These are phyloP conservation scores for Peromyscus leucopus DNA, from an alignment of 2,113 vertebrate species.

Conservation along the genomic window DNA sequence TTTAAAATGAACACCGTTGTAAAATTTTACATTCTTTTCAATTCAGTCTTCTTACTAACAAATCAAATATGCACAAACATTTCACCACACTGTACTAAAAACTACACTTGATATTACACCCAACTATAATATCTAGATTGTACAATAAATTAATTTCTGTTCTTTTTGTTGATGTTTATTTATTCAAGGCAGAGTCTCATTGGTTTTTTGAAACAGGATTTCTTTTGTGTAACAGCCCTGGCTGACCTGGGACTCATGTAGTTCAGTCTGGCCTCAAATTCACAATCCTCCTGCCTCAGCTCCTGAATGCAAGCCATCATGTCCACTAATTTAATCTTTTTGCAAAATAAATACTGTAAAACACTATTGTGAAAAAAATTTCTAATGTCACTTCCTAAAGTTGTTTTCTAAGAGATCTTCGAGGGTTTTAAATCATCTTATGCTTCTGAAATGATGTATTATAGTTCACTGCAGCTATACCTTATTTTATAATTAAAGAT, in stretches of 20 bases:
- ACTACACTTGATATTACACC: constrained; percentile 9
- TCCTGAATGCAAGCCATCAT: not conserved
- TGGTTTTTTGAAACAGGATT: too few relatives aligned
- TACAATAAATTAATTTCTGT: constrained; percentile 20
- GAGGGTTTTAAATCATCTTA: not conserved
- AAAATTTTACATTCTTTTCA: constrained; percentile 25
- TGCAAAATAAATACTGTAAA: constrained; percentile 32
- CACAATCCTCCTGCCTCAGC: not conserved
- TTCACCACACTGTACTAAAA: not conserved
- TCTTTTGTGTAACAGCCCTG: not conserved
- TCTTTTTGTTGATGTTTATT: not conserved
- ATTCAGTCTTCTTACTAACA: constrained; percentile 24
- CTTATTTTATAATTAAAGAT: constrained; percentile 14
- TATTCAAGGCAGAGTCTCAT: not conserved
- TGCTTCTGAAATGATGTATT: not conserved
- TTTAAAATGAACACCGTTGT: not conserved
- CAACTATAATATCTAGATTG: constrained; percentile 22
- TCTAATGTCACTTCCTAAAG: not conserved
- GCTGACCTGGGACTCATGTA: not conserved
- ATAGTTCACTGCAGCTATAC: not conserved
- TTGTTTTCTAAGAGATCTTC: not conserved
- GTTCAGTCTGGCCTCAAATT: not conserved
- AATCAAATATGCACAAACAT: not conserved
- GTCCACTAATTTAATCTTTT: not conserved
- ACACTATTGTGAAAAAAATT: constrained; percentile 46